phyloP scores from a whole-genome alignment of 2,888 invertebrate genomes.

The Heteropelma amictum region DNA sequence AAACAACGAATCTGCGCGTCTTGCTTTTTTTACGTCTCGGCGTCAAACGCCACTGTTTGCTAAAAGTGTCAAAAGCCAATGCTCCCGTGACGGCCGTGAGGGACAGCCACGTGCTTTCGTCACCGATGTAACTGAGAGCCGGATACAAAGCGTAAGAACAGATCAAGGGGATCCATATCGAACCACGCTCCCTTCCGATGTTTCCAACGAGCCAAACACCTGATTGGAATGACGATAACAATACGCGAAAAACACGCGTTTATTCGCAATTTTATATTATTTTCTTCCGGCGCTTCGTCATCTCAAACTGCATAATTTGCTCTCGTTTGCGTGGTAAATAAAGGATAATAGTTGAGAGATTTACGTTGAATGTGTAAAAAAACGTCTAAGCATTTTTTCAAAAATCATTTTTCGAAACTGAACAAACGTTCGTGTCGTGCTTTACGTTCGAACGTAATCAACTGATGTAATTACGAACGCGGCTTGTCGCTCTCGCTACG shows the following conservation, averaged over 20 bases:
- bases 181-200: conserved; percentile 89
- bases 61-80: conserved; percentile 86
- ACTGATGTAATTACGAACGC: too few relatives aligned
- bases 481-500: too few relatives aligned
- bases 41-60: conserved; percentile 88
- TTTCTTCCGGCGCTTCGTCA: background rate
- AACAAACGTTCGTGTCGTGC: too few relatives aligned
- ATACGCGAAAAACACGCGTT: too few relatives aligned
- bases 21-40: conserved; percentile 79
- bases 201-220: conserved; percentile 96
- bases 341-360: too few relatives aligned
- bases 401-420: too few relatives aligned
- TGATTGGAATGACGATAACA: conserved; percentile 68
- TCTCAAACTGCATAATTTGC: too few relatives aligned
- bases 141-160: conserved; percentile 85
- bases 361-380: too few relatives aligned
- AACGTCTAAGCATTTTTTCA: too few relatives aligned
- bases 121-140: conserved; percentile 85
- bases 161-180: conserved; percentile 84
- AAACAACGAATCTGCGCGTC: conserved; percentile 80
- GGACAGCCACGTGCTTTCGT: conserved; percentile 86
- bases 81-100: conserved; percentile 84
- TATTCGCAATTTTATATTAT: too few relatives aligned
- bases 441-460: too few relatives aligned
- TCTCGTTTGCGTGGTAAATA: too few relatives aligned